Evolutionary conservation across 2,888 invertebrate genomes (phyloP), one percentile per base, ranked within the genome.

Genomic region (Subacronicta megacephala): DNA sequence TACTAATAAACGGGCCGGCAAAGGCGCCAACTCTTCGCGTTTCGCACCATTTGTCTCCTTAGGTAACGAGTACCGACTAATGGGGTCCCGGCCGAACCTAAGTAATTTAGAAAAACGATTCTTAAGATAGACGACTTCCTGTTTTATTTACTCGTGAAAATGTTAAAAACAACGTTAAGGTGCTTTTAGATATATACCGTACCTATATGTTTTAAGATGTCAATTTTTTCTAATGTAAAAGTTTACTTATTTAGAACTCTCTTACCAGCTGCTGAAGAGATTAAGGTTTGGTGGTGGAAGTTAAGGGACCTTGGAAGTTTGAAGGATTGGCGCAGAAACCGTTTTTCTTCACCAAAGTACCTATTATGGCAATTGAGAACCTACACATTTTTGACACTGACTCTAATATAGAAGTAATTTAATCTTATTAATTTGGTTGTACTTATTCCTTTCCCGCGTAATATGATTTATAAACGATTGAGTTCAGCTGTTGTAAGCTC

Each of bases 51-150:
- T 90, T 87, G 84, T 90, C 88, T 88, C 79, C 66, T 58, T 64
- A 77, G 72, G 82, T 84, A 87, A 87, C 84, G 82, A 87, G 82
- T 77, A 62, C 71, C 54, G 75, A 83, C 82, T 87, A 89, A 87
- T 88, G 84, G 84, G 64, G 73, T 78, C 76, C 68, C 69, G 70
- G 69, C 78, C 80, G 72, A 84, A 85, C 80, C 80, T 81, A 73
- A 78, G 81, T 86, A 87, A 87, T 89, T 87, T 87, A 86, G 85
- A 89, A 88, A 88, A 88, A 89, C 84, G 84, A 81, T 80, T 78
- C 77, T 60, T 59, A 73, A 79, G 77, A 83, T 74, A 77, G 68
- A 82, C 70, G 73, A 76, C 76, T 72, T 62, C 42, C 49, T 60
- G 49, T 73, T 77, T 76, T 75, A 79, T 78, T 78, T 77, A 71